Evolutionary conservation across 2,113 vertebrate genomes (phyloP).

Genomic region (Sylvicapra grimmia): DNA sequence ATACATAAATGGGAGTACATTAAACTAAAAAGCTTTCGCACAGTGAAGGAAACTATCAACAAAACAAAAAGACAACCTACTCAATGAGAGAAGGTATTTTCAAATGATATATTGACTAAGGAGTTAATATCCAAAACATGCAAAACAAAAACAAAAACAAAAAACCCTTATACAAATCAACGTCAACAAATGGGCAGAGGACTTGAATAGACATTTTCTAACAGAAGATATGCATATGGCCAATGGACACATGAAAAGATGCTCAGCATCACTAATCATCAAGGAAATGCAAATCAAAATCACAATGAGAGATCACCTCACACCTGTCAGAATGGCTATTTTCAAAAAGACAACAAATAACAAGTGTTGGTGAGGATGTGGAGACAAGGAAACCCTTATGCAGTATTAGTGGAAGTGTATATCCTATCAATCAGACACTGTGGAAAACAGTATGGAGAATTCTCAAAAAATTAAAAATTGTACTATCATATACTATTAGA

Average conservation of each 20-base stretch:
- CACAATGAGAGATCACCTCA: neutral
- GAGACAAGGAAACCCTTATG: neutral
- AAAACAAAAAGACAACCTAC: neutral
- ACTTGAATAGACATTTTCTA: neutral
- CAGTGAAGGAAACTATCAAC: neutral
- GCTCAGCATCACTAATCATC: neutral
- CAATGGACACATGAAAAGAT: neutral
- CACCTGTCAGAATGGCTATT: neutral
- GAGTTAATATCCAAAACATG: neutral
- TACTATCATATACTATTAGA: neutral
- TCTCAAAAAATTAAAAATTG: neutral
- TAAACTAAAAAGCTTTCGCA: neutral
- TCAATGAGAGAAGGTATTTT: neutral
- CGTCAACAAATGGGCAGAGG: neutral
- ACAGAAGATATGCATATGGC: neutral
- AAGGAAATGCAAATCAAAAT: neutral
- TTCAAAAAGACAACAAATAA: neutral
- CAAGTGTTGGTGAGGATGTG: neutral
- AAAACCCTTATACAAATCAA: neutral
- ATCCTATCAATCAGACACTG: neutral
- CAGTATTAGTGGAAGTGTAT: neutral
- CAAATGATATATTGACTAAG: neutral
- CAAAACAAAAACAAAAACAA: neutral
- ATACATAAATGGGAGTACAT: neutral
- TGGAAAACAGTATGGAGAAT: neutral